Evolutionary conservation across 53 echinoderm and acorn worm genomes (phyloP).

Genomic region (Glandiceps talaboti): DNA sequence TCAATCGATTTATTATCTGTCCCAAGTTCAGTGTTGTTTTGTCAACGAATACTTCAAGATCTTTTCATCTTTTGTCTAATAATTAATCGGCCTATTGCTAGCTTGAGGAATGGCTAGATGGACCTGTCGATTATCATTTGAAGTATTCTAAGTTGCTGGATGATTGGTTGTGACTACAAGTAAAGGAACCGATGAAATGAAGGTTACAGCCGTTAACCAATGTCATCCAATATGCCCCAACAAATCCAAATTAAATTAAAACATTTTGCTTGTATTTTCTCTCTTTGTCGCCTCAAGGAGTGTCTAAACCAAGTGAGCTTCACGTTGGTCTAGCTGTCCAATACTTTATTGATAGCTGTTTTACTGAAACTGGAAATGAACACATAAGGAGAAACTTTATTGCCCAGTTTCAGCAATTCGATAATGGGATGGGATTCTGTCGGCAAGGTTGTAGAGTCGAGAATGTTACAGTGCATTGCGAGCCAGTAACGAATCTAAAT

Average conservation of each 20-base stretch:
- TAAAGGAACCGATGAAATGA: no score
- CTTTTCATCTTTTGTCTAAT: no score
- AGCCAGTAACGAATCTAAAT: background rate
- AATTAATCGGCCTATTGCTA: no score
- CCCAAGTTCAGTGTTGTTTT: no score
- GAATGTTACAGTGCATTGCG: constrained; percentile 23
- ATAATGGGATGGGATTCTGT: constrained; percentile 3
- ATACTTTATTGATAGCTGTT: constrained; percentile 15
- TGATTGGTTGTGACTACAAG: no score
- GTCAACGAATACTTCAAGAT: no score
- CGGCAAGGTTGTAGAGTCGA: constrained; percentile 18
- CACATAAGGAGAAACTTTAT: constrained; percentile 24
- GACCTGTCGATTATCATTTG: no score
- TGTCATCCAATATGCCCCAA: background rate
- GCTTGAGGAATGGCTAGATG: no score
- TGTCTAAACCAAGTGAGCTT: constrained; percentile 3
- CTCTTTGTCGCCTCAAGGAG: background rate
- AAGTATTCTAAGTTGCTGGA: no score
- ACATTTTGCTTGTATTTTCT: background rate
- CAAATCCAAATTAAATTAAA: background rate
- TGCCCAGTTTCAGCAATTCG: constrained; percentile 4
- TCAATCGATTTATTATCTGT: no score
- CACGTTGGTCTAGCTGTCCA: constrained; percentile 11
- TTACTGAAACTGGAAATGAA: background rate
- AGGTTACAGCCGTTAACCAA: background rate